These are phyloP conservation scores for Galaxias olidus DNA, from an alignment of 2,797 vertebrate species.

Conservation along the genomic window DNA sequence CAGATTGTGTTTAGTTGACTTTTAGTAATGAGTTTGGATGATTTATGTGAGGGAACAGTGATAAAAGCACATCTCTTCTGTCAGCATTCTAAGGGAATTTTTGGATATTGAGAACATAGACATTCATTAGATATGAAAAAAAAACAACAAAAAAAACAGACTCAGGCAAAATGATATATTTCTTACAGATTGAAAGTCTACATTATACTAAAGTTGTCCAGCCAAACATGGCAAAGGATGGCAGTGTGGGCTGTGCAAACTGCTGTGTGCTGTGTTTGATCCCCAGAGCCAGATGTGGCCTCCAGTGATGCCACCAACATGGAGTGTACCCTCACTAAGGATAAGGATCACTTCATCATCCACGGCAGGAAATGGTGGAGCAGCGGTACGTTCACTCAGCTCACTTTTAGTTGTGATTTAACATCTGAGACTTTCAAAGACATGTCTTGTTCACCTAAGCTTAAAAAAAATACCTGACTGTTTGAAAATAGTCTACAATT, in stretches of 20 bases:
- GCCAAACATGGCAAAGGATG: neutral
- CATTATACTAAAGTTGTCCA: neutral
- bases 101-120: too few species aligned
- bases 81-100: too few species aligned
- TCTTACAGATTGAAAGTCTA: too few species aligned
- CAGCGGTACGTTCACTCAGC: conserved; percentile 81
- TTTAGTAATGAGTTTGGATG: too few species aligned
- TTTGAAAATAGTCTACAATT: conserved; percentile 11
- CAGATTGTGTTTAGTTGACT: too few species aligned
- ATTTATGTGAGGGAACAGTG: too few species aligned
- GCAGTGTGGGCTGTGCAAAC: neutral
- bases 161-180: too few species aligned
- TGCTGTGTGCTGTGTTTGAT: neutral
- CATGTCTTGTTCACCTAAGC: neutral
- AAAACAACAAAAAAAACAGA: too few species aligned
- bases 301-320: conserved; percentile 95
- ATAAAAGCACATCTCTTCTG: too few species aligned
- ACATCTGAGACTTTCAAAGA: neutral
- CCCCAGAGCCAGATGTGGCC: conserved; percentile 87
- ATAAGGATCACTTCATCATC: conserved; percentile 78
- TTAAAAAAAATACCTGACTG: neutral
- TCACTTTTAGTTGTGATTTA: neutral
- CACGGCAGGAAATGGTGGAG: conserved; percentile 96
- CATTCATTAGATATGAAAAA: too few species aligned
- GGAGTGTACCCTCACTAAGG: conserved; percentile 78